Evolutionary conservation across 1,140 invertebrate genomes (phyloP).

Genomic region (Oscheius sp.): DNA sequence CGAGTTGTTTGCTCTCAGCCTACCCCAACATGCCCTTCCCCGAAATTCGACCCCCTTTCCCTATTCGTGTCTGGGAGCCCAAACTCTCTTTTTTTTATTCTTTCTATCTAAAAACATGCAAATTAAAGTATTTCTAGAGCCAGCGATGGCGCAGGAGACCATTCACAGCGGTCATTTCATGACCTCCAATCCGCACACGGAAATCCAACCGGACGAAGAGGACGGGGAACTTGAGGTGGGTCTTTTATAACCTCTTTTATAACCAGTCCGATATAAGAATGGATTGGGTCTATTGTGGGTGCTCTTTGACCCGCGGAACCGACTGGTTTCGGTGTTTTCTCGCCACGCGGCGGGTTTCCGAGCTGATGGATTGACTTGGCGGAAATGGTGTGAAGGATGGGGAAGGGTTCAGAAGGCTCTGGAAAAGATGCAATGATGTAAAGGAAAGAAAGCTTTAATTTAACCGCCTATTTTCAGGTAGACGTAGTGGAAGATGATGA

Average conservation of each 20-base stretch:
- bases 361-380: too few species aligned
- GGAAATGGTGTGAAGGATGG: too few species aligned
- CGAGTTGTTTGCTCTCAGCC: too few species aligned
- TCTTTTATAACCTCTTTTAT: too few species aligned
- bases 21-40: too few species aligned
- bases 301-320: too few species aligned
- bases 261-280: too few species aligned
- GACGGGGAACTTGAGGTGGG: conserved; percentile 59
- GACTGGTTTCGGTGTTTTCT: too few species aligned
- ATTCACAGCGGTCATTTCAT: conserved; percentile 61
- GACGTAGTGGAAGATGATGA: conserved; percentile 59
- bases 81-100: background rate
- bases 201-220: conserved; percentile 51
- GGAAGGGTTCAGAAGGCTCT: background rate
- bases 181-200: conserved; percentile 59
- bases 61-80: too few species aligned
- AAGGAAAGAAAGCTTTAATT: background rate
- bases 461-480: conserved; percentile 48
- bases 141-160: conserved; percentile 50
- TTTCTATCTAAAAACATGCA: background rate
- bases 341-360: too few species aligned
- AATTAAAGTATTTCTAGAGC: conserved; percentile 3
- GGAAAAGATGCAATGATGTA: background rate
- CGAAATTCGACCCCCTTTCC: too few species aligned
- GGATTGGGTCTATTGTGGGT: too few species aligned